phyloP scores from a whole-genome alignment of 2,113 vertebrate species.

The Phalacrocorax pelagicus region DNA sequence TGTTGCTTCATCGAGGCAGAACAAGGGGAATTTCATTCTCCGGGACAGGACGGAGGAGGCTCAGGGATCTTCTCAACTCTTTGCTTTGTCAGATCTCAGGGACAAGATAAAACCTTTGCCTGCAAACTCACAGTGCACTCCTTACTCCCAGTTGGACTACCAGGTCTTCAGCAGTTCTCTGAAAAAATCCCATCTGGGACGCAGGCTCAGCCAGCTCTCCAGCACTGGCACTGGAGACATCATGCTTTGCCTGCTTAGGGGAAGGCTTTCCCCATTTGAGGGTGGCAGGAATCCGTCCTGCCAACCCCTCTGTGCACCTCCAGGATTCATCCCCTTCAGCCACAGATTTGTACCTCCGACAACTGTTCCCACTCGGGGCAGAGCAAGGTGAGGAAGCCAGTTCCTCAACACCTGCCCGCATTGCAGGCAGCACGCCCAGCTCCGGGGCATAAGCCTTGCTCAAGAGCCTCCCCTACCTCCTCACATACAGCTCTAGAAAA shows the following conservation, averaged over 20 bases:
- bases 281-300: neutral
- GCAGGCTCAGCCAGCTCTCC: neutral
- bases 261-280: neutral
- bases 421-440: neutral
- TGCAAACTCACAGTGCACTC: neutral
- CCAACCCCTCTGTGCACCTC: fast-evolving
- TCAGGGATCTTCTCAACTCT: neutral
- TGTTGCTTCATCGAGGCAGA: neutral
- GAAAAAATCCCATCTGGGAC: neutral
- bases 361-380: neutral
- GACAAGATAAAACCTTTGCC: neutral
- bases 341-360: neutral
- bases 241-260: neutral
- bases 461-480: neutral
- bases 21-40: neutral
- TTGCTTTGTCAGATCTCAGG: neutral
- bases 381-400: neutral
- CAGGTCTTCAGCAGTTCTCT: neutral
- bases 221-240: neutral
- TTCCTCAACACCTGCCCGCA: neutral
- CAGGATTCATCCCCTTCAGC: neutral
- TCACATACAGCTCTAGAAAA: neutral
- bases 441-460: neutral
- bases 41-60: neutral
- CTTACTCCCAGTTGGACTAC: neutral